Percentiles rank a stretch among this genome's conserved stretches.
These are phyloP conservation scores for Echinops telfairi DNA, from an alignment of 2,113 vertebrate genomes.

Conservation along the genomic window DNA sequence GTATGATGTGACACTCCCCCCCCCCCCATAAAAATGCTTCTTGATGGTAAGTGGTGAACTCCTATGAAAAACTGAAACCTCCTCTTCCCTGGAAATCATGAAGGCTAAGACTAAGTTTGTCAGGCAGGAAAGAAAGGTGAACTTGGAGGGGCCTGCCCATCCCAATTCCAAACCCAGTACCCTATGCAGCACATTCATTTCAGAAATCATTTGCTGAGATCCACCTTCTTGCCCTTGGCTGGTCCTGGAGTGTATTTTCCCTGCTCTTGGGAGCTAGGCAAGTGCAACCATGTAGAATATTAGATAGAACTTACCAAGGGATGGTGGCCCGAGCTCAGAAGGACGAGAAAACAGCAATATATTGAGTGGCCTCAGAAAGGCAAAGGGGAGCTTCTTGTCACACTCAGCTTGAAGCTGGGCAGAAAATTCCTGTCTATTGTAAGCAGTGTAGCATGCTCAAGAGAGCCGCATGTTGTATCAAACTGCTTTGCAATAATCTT, in stretches of 20 bases:
- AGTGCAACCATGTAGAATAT: neutral
- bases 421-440: neutral
- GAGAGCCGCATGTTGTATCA: neutral
- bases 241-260: neutral
- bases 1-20: no score
- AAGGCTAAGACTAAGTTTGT: neutral
- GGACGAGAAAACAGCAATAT: neutral
- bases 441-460: neutral
- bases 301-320: neutral
- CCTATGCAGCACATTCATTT: neutral
- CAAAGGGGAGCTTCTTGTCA: neutral
- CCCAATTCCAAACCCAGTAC: neutral
- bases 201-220: neutral
- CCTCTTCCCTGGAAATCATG: neutral
- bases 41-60: neutral
- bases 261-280: neutral
- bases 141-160: neutral
- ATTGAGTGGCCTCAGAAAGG: neutral
- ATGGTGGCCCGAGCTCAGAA: neutral
- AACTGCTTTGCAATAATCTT: constrained; percentile 61
- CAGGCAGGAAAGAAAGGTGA: neutral
- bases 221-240: no score
- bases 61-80: no score
- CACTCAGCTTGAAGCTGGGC: neutral
- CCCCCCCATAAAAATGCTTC: neutral